Conservation (phyloP, 2,113 vertebrate genomes). For the Pao palembangensis region DNA sequence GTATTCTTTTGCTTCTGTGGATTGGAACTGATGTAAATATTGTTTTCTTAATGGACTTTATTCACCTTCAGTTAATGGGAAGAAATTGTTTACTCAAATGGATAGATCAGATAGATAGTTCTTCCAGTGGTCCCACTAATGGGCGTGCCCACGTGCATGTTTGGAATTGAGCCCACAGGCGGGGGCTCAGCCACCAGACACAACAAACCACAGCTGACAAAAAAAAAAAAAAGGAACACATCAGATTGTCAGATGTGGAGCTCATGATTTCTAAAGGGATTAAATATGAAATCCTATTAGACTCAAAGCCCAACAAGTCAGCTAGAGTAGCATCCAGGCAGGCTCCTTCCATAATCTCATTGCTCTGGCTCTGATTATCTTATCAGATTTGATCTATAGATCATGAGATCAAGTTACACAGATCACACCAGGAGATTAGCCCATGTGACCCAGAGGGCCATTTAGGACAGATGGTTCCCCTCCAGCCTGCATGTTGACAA, state of each 20-base stretch:
- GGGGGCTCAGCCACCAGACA: too few species aligned
- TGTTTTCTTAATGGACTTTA: too few species aligned
- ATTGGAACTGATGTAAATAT: too few species aligned
- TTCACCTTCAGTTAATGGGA: too few species aligned
- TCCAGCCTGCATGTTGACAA: constrained; percentile 13
- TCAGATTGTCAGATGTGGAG: constrained; percentile 40
- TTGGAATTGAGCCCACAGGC: too few species aligned
- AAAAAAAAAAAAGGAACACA: neutral
- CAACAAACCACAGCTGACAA: neutral
- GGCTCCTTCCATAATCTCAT: constrained; percentile 32
- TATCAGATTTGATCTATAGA: constrained; percentile 48
- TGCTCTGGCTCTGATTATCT: constrained; percentile 44
- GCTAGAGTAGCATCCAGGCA: constrained; percentile 29
- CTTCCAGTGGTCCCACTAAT: too few species aligned
- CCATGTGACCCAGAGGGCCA: constrained; percentile 18
- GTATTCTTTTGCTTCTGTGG: too few species aligned
- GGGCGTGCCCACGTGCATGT: too few species aligned
- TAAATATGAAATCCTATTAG: constrained; percentile 60
- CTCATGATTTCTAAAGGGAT: constrained; percentile 31
- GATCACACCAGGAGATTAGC: constrained; percentile 50
- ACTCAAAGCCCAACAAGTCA: constrained; percentile 35
- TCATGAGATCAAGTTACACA: constrained; percentile 46
- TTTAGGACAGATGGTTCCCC: constrained; percentile 13
- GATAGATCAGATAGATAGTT: too few species aligned
- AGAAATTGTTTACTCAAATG: too few species aligned